Evolutionary conservation across 1,140 invertebrate species (phyloP), one percentile per base, ranked within the genome.

Genomic region (Sitodiplosis mosellana): DNA sequence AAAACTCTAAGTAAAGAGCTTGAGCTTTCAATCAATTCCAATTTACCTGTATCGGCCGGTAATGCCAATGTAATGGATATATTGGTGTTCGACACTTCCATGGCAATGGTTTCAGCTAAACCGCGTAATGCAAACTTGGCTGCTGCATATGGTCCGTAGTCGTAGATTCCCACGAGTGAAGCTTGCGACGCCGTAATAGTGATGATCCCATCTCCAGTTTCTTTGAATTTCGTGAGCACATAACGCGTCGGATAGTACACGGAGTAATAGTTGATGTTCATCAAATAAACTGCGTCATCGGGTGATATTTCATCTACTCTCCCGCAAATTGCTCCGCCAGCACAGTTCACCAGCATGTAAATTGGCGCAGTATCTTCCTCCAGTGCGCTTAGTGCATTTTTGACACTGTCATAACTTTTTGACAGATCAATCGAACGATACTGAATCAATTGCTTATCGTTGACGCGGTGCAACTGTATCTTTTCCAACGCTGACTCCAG

Each of bases 31-130:
- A 76, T 71, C 45, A 75, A 89, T 95, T 18, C 95, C 94, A 34
- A 94, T 93, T 96, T 99, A 59, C 98, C 88, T 1, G 95, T 99
- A 59, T 99, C 95, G 7, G 95, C 88, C 19, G 96, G 95, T 55
- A 88, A 78, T 5, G 81, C 74, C 3, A 99, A 56, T 0, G 90
- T 97, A 1, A 99, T 76, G 27, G 75, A 73, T 1, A 99, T 77
- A 55, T 84, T 80, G 52, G 87, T 80, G 1, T 81, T 78, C 45
- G 78, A 75, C 3, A 87, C 60, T 72, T 99, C 95, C 90, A 95
- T 96, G 19, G 81, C 73, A 19, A 99, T 67, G 47, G 86, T 76
- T 62, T 99, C 92, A 6, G 93, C 93, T 51, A 99, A 76, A 7
- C 93, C 95, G 50, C 89, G 71, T 3, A 99, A 64, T 1, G 91